Conservation (phyloP, 2,797 vertebrate genomes). For the Synaphobranchus kaupii region DNA sequence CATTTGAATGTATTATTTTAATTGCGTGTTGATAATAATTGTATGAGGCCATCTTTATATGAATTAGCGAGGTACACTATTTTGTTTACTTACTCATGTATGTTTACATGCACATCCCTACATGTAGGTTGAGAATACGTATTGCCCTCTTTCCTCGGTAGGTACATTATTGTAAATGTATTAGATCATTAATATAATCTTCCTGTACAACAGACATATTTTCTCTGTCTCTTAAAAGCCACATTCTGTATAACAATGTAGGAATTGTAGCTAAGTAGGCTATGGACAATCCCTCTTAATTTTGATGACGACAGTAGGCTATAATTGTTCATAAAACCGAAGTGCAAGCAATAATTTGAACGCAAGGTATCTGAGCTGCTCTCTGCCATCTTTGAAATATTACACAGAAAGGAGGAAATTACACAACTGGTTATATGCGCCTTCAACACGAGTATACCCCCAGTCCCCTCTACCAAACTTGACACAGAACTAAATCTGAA, state of each 20-base stretch:
- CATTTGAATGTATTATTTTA: background rate
- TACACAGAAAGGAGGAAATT: background rate
- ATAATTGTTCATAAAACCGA: background rate
- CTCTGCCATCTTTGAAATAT: background rate
- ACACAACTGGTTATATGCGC: background rate
- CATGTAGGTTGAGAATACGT: background rate
- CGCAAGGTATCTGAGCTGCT: background rate
- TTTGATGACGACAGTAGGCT: background rate
- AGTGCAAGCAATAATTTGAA: background rate
- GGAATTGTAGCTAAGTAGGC: background rate
- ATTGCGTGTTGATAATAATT: background rate
- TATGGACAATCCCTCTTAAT: background rate
- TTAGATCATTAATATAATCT: conserved; percentile 9
- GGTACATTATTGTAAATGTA: background rate
- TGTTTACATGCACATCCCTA: background rate
- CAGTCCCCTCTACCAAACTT: background rate
- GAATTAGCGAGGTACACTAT: background rate
- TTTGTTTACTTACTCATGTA: background rate
- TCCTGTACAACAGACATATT: background rate
- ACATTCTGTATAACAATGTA: background rate
- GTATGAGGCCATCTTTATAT: background rate
- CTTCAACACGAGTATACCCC: background rate
- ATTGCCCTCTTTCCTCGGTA: background rate
- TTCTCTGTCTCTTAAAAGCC: conserved; percentile 1
- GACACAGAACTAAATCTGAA: background rate